These are phyloP conservation scores for honey bee (Apis mellifera) DNA, from an alignment of 1,140 invertebrate species.

Conservation along the genomic window DNA sequence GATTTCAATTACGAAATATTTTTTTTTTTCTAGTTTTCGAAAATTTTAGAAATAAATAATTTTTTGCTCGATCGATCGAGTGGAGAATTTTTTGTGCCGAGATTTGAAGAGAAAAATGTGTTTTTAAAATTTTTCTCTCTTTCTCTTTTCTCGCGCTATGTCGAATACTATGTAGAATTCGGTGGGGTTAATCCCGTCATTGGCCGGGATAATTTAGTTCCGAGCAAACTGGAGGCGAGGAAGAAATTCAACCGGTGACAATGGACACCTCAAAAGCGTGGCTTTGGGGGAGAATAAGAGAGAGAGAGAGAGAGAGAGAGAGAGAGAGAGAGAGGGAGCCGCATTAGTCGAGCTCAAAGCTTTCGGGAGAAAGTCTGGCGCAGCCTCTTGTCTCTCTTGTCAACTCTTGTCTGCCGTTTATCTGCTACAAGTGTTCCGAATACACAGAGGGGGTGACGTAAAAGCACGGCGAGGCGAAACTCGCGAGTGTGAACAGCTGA, in stretches of 20 bases:
- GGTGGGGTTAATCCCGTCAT: constrained; percentile 26
- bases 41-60: too few relatives aligned
- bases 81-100: background rate
- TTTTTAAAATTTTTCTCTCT: background rate
- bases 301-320: background rate
- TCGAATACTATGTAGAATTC: background rate
- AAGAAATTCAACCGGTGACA: constrained; percentile 42
- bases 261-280: constrained; percentile 33
- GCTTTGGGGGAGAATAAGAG: background rate
- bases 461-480: constrained; percentile 8
- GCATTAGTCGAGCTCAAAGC: constrained; percentile 41
- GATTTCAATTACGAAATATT: too few relatives aligned
- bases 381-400: constrained; percentile 56
- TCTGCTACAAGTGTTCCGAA: constrained; percentile 52
- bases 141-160: background rate
- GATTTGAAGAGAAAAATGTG: background rate
- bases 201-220: constrained; percentile 49
- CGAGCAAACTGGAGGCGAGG: constrained; percentile 19
- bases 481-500: constrained; percentile 20
- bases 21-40: too few relatives aligned
- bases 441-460: constrained; percentile 31
- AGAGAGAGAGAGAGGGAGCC: background rate
- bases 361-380: constrained; percentile 45
- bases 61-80: too few relatives aligned
- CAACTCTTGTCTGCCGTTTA: constrained; percentile 57